Evolutionary conservation across 2,888 invertebrate genomes (phyloP).

Genomic region (Catocala fraxini): DNA sequence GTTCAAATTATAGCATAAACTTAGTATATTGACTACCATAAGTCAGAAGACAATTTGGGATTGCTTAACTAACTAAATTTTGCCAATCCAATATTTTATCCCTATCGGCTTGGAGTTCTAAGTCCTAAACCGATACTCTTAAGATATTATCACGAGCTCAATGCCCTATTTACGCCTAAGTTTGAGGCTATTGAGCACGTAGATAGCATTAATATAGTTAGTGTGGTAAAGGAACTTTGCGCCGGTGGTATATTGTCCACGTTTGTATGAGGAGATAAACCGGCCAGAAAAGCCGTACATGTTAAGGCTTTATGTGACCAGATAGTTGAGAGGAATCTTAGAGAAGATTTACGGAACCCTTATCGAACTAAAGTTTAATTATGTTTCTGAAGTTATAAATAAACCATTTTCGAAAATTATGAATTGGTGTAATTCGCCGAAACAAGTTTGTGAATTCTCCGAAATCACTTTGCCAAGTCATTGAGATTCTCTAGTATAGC

Average conservation of each 20-base stretch:
- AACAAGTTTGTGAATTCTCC: too few relatives aligned
- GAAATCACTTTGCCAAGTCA: too few relatives aligned
- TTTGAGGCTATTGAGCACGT: not conserved
- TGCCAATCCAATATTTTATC: not conserved
- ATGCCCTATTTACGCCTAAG: conserved; percentile 10
- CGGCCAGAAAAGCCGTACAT: not conserved
- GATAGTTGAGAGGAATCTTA: too few relatives aligned
- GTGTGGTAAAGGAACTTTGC: not conserved
- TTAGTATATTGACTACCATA: too few relatives aligned
- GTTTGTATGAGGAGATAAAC: not conserved
- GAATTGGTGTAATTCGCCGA: too few relatives aligned
- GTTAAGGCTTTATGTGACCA: not conserved
- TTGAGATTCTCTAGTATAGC: too few relatives aligned
- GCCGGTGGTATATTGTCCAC: not conserved
- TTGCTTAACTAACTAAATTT: not conserved
- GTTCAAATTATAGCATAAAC: too few relatives aligned
- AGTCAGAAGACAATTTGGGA: too few relatives aligned
- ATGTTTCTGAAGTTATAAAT: too few relatives aligned
- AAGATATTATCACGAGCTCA: conserved; percentile 15
- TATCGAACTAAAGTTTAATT: too few relatives aligned
- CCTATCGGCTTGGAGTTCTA: not conserved
- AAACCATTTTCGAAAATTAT: too few relatives aligned
- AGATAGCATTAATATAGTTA: not conserved
- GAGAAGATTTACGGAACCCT: too few relatives aligned
- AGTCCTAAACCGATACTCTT: not conserved